phyloP scores from a whole-genome alignment of 1,140 invertebrate species.

The Venturia canescens region DNA sequence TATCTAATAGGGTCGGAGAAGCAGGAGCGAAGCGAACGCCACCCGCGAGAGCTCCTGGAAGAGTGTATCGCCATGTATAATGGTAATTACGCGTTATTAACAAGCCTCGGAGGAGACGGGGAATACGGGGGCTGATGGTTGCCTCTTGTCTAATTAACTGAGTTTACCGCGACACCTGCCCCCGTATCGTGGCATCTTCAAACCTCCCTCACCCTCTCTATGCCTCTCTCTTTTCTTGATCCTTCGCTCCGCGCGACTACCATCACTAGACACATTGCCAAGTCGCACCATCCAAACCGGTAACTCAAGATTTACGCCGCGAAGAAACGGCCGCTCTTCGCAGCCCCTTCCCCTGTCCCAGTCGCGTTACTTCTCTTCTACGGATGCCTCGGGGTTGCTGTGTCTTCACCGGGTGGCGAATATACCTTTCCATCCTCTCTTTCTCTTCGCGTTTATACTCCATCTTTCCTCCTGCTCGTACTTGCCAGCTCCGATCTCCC shows the following conservation, averaged over 20 bases:
- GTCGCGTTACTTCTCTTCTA: conserved; percentile 22
- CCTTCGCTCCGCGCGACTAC: conserved; percentile 14
- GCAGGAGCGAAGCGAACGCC: conserved; percentile 52
- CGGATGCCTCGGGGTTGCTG: conserved; percentile 3
- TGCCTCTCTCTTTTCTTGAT: too few species aligned
- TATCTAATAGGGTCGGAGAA: conserved; percentile 75
- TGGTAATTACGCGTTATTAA: conserved; percentile 78
- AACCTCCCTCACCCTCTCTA: conserved; percentile 39
- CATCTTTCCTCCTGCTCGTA: neutral
- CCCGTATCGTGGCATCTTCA: conserved; percentile 72
- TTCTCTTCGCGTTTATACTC: conserved; percentile 37
- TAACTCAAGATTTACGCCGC: conserved; percentile 75
- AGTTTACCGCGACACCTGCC: conserved; percentile 78
- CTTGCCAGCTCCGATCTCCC: conserved; percentile 3
- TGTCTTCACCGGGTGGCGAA: conserved; percentile 26
- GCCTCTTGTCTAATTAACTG: conserved; percentile 78
- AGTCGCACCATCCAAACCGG: conserved; percentile 68
- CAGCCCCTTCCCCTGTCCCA: neutral
- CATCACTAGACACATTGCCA: conserved; percentile 26
- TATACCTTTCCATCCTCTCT: conserved; percentile 21
- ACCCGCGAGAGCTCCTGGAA: conserved; percentile 63
- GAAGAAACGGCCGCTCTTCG: conserved; percentile 53
- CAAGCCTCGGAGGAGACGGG: conserved; percentile 69
- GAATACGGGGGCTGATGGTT: conserved; percentile 68
- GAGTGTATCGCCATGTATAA: conserved; percentile 78